Evolutionary conservation across 2,888 invertebrate species (phyloP).

Genomic region (Thera britannica): DNA sequence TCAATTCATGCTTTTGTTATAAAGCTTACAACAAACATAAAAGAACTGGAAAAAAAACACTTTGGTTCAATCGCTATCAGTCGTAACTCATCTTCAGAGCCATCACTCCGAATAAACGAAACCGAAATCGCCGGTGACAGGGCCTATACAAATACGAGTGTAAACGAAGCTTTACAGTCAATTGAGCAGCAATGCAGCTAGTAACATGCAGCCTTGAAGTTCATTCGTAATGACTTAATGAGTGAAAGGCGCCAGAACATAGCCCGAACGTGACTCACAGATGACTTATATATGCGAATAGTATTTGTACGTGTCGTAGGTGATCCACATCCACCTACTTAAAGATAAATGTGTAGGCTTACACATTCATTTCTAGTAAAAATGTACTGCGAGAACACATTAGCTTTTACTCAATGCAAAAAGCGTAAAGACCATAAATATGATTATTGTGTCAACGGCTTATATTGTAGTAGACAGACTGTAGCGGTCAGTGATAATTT

Average conservation of each 20-base stretch:
- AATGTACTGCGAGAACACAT: background rate
- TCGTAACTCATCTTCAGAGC: background rate
- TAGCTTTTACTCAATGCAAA: background rate
- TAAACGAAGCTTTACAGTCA: constrained; percentile 48
- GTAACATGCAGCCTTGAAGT: constrained; percentile 69
- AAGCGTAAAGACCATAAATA: background rate
- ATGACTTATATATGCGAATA: constrained; percentile 57
- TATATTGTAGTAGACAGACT: background rate
- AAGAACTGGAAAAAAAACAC: background rate
- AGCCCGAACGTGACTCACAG: constrained; percentile 65
- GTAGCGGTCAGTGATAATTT: background rate
- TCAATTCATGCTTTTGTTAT: too few relatives aligned
- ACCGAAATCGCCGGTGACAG: background rate
- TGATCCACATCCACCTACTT: constrained; percentile 2
- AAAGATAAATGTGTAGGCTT: background rate
- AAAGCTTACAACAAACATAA: too few relatives aligned
- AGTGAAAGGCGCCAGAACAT: constrained; percentile 77
- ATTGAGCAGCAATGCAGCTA: constrained; percentile 62
- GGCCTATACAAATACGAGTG: constrained; percentile 5
- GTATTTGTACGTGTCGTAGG: constrained; percentile 36
- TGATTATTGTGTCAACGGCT: background rate
- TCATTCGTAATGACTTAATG: constrained; percentile 74
- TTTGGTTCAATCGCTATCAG: background rate
- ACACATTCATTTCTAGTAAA: too few relatives aligned
- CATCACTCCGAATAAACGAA: background rate